Base-by-base conservation (phyloP, 92 coral and sea anemone genomes). In the Phenganax subtilis region DNA sequence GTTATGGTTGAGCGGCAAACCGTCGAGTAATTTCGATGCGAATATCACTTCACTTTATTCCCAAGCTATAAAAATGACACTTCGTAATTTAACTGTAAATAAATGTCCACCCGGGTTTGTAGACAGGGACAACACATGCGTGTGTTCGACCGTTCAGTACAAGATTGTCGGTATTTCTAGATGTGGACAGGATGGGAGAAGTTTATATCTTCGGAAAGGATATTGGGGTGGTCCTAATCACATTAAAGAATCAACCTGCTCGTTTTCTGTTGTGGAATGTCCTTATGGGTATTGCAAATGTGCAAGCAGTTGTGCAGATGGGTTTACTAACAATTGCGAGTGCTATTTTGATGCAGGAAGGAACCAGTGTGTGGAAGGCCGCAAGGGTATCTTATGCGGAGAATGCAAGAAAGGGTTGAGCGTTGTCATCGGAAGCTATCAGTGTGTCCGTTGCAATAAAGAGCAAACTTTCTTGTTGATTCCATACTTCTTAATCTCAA, bases 151-250 rank as follows among this genome's bases (percentile, higher is more conserved):
- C 61, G 72, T 88, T 80, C 71, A 86, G 58, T 29, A 83, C 14
- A 60, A 47, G 20, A 83, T 74, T 14, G 5, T 54, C 53, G 85
- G 87, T 53, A 85, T 92, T 44, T 63, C 82, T 4, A 63, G 85
- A 25, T 92, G 97, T 73, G 62, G 59, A 51, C 74, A 6, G 63
- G 91, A 92, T 66, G 75, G 85, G 16, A 86, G 80, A 60, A 65
- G 78, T 62, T 88, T 92, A 44, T 88, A 82, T 71, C 67, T 92
- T 12, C 90, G 84, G 56, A 82, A 84, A 57, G 97, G 97, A 31
- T 88, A 86, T 81, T 92, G 97, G 97, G 97, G 89, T 6, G 97
- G 97, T 37, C 80, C 80, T 59, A 12, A 29, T 1, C 60, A 55
- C 16, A 30, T 15, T 16, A 14, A 20, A 4, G 63, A 12, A 28